Base-by-base conservation (phyloP, 1,140 invertebrate genomes). In the Drosophila santomea region DNA sequence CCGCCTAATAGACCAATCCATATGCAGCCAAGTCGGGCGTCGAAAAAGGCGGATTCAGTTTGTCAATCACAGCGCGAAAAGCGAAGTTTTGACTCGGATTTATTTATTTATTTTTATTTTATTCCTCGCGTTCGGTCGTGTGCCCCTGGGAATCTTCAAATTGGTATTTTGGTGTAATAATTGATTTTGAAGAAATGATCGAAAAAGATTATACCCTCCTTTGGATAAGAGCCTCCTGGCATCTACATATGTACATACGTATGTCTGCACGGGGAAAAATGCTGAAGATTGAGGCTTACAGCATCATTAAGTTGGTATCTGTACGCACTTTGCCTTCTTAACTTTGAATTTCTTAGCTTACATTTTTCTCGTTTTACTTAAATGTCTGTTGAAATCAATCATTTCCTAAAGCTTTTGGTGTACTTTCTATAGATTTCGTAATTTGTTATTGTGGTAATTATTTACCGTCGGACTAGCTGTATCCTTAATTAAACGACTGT, bases 21-120 rank as follows among this genome's bases (percentile, higher is more conserved):
- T 71, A 69, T 57, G 67, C 64, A 41, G 64, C 15, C 67, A 69
- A 71, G 64, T 71, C 64, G 58, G 58, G 51, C 67, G 64, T 39
- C 20, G 52, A 47, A 23, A 20, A 11, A 12, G 35, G 15, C 28
- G 66, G 50, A 69, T 71, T 69, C 63, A 14, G 67, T 58, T 69
- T 68, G 67, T 69, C 67, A 69, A 69, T 56, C 67, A 32, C 25
- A 10, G 36, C 47, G 43, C 15, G 51, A n/a, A 47, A 48, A 55
- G 32, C 50, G 67, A 67, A 54, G 38, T 67, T 69, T 67, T 39
- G 41, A 55, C 41, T 23, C 32, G n/a, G 63, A 64, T 67, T 67
- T 63, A 64, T 50, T 63, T 67, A 48, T 62, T 38, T 38, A 38
- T 38, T 36, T 8, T 36, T 36, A 10, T 36, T 36, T 36, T 36